These are phyloP conservation scores for Cyrtonyx montezumae DNA, from an alignment of 2,113 vertebrate genomes.

Conservation along the genomic window DNA sequence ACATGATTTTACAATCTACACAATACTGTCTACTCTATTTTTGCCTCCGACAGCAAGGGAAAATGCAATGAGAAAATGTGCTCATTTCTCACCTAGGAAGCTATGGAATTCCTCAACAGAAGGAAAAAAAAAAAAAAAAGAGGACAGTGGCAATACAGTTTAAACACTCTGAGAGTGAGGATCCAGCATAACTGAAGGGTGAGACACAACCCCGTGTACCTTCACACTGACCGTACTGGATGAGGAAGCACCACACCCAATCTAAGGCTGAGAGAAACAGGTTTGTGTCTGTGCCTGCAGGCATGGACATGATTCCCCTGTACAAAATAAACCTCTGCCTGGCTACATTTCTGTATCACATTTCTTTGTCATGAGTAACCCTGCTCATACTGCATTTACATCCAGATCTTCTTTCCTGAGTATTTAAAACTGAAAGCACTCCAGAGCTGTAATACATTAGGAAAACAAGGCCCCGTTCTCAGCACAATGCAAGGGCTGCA, in stretches of 20 bases:
- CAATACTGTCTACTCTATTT: background rate
- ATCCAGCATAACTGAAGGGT: background rate
- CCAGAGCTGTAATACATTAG: background rate
- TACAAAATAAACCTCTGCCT: constrained; percentile 14
- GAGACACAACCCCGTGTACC: background rate
- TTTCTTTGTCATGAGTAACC: background rate
- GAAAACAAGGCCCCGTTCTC: background rate
- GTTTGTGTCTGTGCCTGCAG: fast-evolving
- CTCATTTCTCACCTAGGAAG: constrained; percentile 2
- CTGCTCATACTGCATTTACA: constrained; percentile 21
- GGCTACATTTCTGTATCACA: background rate
- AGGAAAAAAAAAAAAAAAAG: background rate
- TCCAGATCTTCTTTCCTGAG: background rate
- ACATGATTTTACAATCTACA: background rate
- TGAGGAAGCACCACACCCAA: fast-evolving
- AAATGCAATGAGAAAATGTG: background rate
- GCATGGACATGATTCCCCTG: fast-evolving
- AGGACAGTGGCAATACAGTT: background rate
- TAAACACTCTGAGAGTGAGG: background rate
- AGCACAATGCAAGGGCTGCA: background rate
- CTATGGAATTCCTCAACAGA: background rate
- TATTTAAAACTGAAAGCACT: background rate
- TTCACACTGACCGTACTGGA: background rate
- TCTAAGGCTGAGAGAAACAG: background rate
- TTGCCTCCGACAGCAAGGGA: background rate